Conservation (phyloP, 2,113 vertebrate species). For the Todiramphus saurophagus region DNA sequence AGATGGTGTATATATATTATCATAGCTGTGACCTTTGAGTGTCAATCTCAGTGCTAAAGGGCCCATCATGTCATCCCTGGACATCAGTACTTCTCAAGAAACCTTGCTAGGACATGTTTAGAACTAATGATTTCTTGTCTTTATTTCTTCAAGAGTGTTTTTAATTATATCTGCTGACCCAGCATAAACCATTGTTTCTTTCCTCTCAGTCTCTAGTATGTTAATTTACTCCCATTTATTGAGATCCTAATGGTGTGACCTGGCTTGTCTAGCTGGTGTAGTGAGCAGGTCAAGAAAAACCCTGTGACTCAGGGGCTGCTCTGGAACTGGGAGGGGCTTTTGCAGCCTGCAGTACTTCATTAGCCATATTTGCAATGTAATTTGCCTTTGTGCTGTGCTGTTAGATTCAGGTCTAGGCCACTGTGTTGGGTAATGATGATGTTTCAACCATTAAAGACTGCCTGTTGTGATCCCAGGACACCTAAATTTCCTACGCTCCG, state of each 20-base stretch:
- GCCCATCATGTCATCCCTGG: rapidly evolving
- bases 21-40: neutral
- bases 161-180: slow-evolving; percentile 3
- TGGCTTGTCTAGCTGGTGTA: neutral
- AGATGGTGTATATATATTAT: neutral
- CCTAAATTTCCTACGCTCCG: neutral
- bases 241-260: neutral
- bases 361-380: neutral
- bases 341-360: neutral
- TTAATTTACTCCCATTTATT: slow-evolving; percentile 68
- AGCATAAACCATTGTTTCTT: slow-evolving; percentile 57
- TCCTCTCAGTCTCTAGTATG: slow-evolving; percentile 68
- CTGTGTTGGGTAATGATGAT: neutral
- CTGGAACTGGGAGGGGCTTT: neutral
- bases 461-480: neutral
- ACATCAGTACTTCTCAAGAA: neutral
- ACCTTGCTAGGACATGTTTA: neutral
- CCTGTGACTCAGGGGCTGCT: neutral
- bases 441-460: neutral
- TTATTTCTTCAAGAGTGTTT: slow-evolving; percentile 57
- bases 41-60: neutral
- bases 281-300: neutral
- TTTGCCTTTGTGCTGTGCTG: neutral
- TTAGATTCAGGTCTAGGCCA: neutral
- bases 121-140: slow-evolving; percentile 31